These are phyloP conservation scores for Rhinolophus sinicus DNA, from an alignment of 2,113 vertebrate species.

Conservation along the genomic window DNA sequence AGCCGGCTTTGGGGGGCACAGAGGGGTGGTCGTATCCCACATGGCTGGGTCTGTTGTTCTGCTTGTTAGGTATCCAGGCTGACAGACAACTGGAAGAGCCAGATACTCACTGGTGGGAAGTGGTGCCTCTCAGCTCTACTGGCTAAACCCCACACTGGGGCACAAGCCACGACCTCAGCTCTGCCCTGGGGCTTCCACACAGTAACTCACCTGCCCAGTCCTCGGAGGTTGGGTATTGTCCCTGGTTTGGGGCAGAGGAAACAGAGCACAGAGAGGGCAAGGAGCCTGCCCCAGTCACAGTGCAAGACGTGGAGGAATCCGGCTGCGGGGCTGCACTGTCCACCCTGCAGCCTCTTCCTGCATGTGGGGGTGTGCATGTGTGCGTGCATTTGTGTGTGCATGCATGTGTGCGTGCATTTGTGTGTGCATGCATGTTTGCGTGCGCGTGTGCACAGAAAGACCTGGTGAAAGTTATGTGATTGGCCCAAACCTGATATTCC, in stretches of 20 bases:
- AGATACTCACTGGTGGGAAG: fast-evolving
- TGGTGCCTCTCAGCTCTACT: fast-evolving
- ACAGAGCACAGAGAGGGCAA: not conserved
- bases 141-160: fast-evolving
- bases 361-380: not conserved
- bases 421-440: fast-evolving
- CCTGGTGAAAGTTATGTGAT: fast-evolving
- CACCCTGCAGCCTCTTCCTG: not conserved
- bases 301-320: not conserved
- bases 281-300: not conserved
- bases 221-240: no score
- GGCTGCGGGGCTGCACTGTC: not conserved
- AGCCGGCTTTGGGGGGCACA: fast-evolving
- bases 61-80: fast-evolving
- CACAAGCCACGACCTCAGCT: fast-evolving
- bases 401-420: fast-evolving
- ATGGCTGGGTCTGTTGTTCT: not conserved
- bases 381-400: fast-evolving
- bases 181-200: not conserved
- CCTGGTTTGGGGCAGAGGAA: not conserved
- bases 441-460: fast-evolving
- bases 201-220: fast-evolving
- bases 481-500: not conserved
- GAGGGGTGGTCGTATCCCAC: not conserved
- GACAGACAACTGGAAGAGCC: no score